Percentiles rank a stretch among this genome's conserved stretches.
These are phyloP conservation scores for Erethizon dorsatum DNA, from an alignment of 2,797 vertebrate species.

Conservation along the genomic window DNA sequence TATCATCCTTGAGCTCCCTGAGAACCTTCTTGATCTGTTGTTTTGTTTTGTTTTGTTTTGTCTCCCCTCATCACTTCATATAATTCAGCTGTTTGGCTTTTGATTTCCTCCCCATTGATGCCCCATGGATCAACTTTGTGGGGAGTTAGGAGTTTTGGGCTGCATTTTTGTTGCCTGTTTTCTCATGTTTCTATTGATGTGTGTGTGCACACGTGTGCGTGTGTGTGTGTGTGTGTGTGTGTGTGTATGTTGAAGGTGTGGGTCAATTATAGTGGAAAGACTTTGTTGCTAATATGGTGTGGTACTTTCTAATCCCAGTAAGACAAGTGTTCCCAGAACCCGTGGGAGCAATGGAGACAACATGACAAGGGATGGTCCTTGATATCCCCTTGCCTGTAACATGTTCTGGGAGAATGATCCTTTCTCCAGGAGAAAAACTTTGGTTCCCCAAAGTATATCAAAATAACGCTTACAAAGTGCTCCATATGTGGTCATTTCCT, in stretches of 20 bases:
- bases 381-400: too few relatives aligned
- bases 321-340: not conserved
- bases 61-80: too few relatives aligned
- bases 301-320: not conserved
- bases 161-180: not conserved
- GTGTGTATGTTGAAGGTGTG: not conserved
- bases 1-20: not conserved
- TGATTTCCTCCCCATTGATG: too few relatives aligned
- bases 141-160: too few relatives aligned
- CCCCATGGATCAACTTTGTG: too few relatives aligned
- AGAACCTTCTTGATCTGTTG: not conserved
- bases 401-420: not conserved
- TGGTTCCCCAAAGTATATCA: not conserved
- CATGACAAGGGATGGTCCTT: not conserved
- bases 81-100: too few relatives aligned
- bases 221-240: too few relatives aligned
- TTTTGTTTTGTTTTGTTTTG: not conserved
- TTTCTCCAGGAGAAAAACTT: not conserved
- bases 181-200: not conserved
- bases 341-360: not conserved
- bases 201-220: too few relatives aligned
- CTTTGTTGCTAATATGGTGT: not conserved
- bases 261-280: not conserved
- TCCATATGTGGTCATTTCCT: not conserved
- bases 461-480: not conserved